Percentiles rank a stretch among this genome's conserved stretches.
Evolutionary conservation across 2,888 invertebrate species (phyloP).

Genomic region (Spodoptera exigua): DNA sequence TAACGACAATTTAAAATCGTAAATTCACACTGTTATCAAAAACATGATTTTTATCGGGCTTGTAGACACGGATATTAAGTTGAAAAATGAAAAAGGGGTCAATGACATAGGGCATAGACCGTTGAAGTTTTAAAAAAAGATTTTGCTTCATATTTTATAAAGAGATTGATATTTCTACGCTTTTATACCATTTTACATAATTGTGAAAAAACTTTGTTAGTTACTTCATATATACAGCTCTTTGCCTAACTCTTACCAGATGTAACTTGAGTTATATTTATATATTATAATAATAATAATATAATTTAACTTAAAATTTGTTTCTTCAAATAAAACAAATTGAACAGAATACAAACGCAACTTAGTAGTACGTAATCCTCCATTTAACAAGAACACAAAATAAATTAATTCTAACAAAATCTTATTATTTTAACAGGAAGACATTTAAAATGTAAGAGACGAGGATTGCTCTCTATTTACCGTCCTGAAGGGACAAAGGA

Average conservation of each 20-base stretch:
- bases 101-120: constrained; percentile 11
- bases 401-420: constrained; percentile 8
- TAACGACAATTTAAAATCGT: constrained; percentile 12
- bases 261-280: too few species aligned
- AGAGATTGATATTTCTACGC: too few species aligned
- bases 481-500: constrained; percentile 42
- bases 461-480: constrained; percentile 21
- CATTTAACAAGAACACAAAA: constrained; percentile 1
- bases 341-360: too few species aligned
- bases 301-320: too few species aligned
- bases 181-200: too few species aligned
- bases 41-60: background rate
- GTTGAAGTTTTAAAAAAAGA: too few species aligned
- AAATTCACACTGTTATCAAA: constrained; percentile 43
- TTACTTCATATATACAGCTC: too few species aligned
- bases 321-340: too few species aligned
- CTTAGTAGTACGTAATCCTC: background rate
- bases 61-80: background rate
- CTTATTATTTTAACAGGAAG: constrained; percentile 21
- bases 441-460: constrained; percentile 16
- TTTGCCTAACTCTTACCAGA: too few species aligned
- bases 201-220: too few species aligned
- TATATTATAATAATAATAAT: too few species aligned
- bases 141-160: too few species aligned
- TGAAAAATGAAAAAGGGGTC: background rate